Percentiles rank a stretch among this genome's conserved stretches.
phyloP scores from a whole-genome alignment of 2,888 invertebrate species.

The Caenorhabditis sinica region DNA sequence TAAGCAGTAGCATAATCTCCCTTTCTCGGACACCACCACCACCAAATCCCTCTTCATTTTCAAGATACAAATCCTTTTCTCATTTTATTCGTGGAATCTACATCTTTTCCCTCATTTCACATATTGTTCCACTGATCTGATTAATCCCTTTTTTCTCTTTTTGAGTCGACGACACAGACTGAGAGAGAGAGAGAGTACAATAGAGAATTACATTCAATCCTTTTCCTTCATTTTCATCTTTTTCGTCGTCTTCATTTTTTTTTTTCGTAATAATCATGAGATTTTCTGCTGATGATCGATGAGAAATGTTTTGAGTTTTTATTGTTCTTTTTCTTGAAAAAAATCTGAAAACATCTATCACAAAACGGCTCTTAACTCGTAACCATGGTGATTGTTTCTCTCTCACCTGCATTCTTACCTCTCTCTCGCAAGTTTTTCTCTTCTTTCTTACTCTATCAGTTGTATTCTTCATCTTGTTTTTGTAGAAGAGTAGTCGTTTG shows the following conservation, averaged over 20 bases:
- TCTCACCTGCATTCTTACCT: conserved; percentile 16
- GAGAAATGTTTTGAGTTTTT: too few species aligned
- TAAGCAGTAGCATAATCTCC: conserved; percentile 13
- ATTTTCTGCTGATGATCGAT: too few species aligned
- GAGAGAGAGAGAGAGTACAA: conserved; percentile 13
- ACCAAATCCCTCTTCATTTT: conserved; percentile 21
- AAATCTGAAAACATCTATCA: neutral
- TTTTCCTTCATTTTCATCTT: neutral
- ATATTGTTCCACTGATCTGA: conserved; percentile 42
- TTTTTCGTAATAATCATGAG: conserved; percentile 23
- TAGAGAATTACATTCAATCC: conserved; percentile 18
- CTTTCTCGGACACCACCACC: neutral
- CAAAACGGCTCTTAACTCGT: conserved; percentile 17
- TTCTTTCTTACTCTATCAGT: neutral
- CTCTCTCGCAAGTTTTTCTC: neutral
- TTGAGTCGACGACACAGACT: neutral
- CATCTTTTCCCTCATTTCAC: neutral
- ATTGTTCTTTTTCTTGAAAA: neutral
- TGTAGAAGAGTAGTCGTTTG: too few species aligned
- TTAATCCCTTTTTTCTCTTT: conserved; percentile 28
- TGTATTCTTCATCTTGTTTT: neutral
- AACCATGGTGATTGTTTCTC: conserved; percentile 21
- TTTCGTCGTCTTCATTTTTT: neutral
- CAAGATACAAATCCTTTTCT: too few species aligned
- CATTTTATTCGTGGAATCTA: neutral